A percentile compares a stretch with the other conserved stretches of the same genome.
phyloP scores from a whole-genome alignment of 2,113 vertebrate species.

The Aplodontia rufa region DNA sequence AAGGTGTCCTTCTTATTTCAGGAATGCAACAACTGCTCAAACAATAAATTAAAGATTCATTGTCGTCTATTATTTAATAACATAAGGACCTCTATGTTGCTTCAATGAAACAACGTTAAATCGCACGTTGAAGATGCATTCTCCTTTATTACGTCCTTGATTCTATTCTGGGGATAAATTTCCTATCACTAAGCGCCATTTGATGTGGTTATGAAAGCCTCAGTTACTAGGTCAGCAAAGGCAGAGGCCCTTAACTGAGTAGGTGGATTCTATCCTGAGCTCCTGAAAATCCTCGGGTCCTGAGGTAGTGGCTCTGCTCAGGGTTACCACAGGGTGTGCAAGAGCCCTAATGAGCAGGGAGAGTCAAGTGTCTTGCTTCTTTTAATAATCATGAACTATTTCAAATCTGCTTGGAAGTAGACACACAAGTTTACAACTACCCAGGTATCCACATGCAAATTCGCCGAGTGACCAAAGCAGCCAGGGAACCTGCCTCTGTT shows the following conservation, averaged over 20 bases:
- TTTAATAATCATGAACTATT: neutral
- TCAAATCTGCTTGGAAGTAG: neutral
- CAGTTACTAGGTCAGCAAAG: neutral
- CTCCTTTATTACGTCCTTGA: neutral
- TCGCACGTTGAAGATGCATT: conserved; percentile 43
- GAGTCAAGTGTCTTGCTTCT: neutral
- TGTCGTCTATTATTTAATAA: conserved; percentile 58
- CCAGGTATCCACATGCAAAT: accelerated
- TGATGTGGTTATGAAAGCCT: conserved; percentile 3
- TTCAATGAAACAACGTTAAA: conserved; percentile 45
- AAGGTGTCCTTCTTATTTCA: conserved; percentile 24
- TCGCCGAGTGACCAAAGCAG: neutral
- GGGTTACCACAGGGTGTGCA: accelerated
- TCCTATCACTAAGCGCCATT: neutral
- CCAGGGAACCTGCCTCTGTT: neutral
- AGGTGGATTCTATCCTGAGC: neutral
- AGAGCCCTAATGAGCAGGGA: neutral
- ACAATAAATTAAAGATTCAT: conserved; percentile 57
- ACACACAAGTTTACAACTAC: neutral
- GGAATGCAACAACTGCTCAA: conserved; percentile 43
- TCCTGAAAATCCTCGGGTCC: neutral
- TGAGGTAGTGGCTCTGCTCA: neutral
- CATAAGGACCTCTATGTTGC: conserved; percentile 14
- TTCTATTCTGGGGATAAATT: neutral
- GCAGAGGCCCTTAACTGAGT: neutral